A percentile compares a stretch with the other conserved stretches of the same genome.
phyloP scores from a whole-genome alignment of 2,113 vertebrate genomes.

The Naja naja region DNA sequence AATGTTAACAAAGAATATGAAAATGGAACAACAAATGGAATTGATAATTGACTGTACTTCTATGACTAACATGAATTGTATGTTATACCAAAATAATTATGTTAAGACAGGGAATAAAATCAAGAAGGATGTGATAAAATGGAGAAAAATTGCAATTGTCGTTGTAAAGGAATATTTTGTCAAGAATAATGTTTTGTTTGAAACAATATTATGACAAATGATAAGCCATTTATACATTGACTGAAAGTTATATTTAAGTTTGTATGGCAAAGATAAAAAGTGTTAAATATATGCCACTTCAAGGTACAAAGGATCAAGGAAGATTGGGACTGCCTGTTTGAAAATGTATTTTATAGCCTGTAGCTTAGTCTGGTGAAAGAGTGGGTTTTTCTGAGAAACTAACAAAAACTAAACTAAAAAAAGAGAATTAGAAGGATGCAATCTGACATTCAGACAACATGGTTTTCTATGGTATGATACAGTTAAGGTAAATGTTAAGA shows the following conservation, averaged over 20 bases:
- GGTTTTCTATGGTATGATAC: neutral
- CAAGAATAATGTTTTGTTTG: neutral
- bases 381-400: neutral
- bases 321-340: neutral
- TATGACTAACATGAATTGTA: neutral
- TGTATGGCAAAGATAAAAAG: neutral
- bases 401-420: no score
- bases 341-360: neutral
- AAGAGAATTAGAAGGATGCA: no score
- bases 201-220: neutral
- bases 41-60: neutral
- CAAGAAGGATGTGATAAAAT: neutral
- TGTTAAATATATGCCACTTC: neutral
- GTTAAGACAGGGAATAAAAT: neutral
- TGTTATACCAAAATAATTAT: neutral
- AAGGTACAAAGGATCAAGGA: neutral
- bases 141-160: neutral
- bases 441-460: neutral
- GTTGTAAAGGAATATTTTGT: neutral
- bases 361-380: neutral
- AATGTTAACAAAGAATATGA: neutral
- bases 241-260: neutral
- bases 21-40: neutral
- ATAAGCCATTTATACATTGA: neutral
- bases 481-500: neutral